These are phyloP conservation scores for Drosophila algonquin DNA, from an alignment of 2,888 invertebrate species.

Conservation along the genomic window DNA sequence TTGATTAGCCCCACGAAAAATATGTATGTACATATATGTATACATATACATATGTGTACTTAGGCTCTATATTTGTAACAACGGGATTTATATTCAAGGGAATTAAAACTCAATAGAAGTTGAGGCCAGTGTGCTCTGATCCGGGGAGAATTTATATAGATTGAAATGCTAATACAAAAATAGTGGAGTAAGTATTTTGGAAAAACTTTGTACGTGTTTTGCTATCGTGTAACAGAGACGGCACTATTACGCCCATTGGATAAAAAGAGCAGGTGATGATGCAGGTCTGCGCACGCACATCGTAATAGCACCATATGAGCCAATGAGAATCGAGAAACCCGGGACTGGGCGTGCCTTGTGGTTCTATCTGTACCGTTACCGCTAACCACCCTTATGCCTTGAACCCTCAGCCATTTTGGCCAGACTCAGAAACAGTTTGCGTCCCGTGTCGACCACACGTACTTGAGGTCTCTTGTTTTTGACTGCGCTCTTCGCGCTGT, in stretches of 20 bases:
- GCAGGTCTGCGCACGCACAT: background rate
- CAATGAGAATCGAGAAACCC: background rate
- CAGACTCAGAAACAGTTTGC: conserved; percentile 54
- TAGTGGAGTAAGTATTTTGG: background rate
- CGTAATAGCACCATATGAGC: background rate
- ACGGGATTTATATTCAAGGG: background rate
- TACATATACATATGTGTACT: conserved; percentile 1
- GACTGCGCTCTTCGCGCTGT: background rate
- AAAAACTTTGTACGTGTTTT: background rate
- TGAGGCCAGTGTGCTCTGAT: background rate
- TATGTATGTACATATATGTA: background rate
- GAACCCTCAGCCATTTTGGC: background rate
- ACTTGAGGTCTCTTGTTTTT: conserved; percentile 12
- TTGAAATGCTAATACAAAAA: background rate
- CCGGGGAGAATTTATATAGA: background rate
- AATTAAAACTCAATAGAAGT: background rate
- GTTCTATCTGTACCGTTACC: background rate
- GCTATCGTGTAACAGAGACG: background rate
- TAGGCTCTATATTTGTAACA: conserved; percentile 9
- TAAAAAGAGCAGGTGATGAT: background rate
- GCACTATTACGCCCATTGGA: background rate
- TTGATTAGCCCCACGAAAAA: conserved; percentile 15
- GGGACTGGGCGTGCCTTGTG: background rate
- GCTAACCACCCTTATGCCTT: background rate
- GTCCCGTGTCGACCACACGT: conserved; percentile 59